Percentiles rank a stretch among this genome's conserved stretches.
Evolutionary conservation across 2,113 vertebrate species (phyloP).

Genomic region (Paralichthys olivaceus): DNA sequence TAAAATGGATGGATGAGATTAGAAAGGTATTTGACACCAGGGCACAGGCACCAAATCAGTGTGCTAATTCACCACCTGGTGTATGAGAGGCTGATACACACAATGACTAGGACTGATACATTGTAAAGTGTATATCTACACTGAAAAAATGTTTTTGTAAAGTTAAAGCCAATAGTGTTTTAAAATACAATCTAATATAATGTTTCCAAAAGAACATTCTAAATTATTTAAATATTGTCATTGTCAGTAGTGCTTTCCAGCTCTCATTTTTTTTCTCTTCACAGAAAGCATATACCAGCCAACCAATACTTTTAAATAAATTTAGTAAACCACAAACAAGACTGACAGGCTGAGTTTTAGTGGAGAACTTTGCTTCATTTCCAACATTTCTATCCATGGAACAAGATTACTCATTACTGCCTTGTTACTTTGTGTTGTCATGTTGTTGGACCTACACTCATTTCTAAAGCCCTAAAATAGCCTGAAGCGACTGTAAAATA

Average conservation of each 20-base stretch:
- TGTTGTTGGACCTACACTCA: not conserved
- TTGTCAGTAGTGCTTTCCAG: no score
- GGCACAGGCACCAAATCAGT: slow-evolving; percentile 22
- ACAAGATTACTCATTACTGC: not conserved
- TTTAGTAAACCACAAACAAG: not conserved
- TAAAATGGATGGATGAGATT: slow-evolving; percentile 47
- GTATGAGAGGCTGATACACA: not conserved
- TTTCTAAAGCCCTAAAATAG: not conserved
- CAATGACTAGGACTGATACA: not conserved
- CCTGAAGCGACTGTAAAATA: slow-evolving; percentile 16
- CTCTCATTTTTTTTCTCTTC: no score
- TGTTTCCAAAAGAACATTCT: no score
- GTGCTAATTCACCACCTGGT: slow-evolving; percentile 47
- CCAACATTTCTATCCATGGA: slow-evolving; percentile 8
- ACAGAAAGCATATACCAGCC: no score
- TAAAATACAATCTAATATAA: not conserved
- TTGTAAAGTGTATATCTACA: not conserved
- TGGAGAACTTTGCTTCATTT: not conserved
- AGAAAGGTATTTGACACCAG: slow-evolving; percentile 44
- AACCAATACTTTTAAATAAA: not conserved
- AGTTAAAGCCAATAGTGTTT: not conserved
- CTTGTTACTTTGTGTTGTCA: slow-evolving; percentile 21
- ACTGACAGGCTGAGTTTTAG: not conserved
- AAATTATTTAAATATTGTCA: no score
- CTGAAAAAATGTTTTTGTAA: not conserved